phyloP scores from a whole-genome alignment of 2,888 invertebrate genomes.

The Epsilonema sp. region DNA sequence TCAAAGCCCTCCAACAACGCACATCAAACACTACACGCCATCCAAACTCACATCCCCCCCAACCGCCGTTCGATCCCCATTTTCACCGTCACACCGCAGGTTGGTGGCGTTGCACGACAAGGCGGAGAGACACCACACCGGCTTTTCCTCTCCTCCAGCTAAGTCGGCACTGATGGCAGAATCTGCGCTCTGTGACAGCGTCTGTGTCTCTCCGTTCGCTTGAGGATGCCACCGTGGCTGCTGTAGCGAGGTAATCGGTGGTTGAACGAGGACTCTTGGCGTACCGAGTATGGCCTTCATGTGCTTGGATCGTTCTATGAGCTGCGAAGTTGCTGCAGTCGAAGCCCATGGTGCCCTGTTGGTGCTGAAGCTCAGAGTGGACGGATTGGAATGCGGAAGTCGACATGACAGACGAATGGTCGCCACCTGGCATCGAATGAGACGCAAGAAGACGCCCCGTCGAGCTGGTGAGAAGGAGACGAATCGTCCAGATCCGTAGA shows the following conservation, averaged over 20 bases:
- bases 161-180: neutral
- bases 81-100: neutral
- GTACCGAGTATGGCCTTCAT: conserved; percentile 9
- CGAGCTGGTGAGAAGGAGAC: too few relatives aligned
- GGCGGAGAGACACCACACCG: too few relatives aligned
- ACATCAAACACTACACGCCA: too few relatives aligned
- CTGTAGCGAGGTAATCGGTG: conserved; percentile 1
- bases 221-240: neutral
- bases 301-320: conserved; percentile 10
- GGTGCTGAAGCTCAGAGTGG: too few relatives aligned
- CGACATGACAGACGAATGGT: too few relatives aligned
- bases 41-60: too few relatives aligned
- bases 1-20: too few relatives aligned
- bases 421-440: neutral
- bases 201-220: neutral
- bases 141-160: too few relatives aligned
- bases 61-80: neutral
- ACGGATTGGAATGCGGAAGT: too few relatives aligned
- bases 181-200: neutral
- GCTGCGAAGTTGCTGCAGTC: conserved; percentile 10
- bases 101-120: neutral
- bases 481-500: neutral
- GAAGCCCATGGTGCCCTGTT: conserved; percentile 6
- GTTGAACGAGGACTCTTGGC: conserved; percentile 7
- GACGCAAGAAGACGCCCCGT: neutral